Conservation (phyloP, 2,888 invertebrate species). For the Entomobrya proxima region DNA sequence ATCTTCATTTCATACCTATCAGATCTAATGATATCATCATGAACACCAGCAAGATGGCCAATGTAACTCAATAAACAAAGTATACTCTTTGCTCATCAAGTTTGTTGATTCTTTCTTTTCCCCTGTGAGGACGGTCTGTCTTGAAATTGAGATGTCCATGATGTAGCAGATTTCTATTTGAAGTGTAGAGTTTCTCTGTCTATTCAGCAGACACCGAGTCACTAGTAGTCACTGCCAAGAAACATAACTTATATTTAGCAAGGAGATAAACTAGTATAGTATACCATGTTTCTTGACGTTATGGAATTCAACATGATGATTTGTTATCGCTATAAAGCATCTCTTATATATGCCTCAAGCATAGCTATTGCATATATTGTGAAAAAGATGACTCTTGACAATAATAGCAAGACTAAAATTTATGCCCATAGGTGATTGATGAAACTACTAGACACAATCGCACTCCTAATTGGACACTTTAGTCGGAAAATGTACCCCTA, state of each 20-base stretch:
- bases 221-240: too few species aligned
- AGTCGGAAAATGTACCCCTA: not conserved
- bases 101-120: not conserved
- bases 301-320: too few species aligned
- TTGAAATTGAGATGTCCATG: not conserved
- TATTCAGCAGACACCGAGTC: too few species aligned
- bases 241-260: too few species aligned
- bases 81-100: not conserved
- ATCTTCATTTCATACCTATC: constrained; percentile 22
- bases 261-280: too few species aligned
- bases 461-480: not conserved
- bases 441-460: not conserved
- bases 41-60: not conserved
- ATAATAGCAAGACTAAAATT: too few species aligned
- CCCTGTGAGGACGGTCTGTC: not conserved
- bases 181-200: not conserved
- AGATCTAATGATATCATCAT: constrained; percentile 30
- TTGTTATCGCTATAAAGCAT: too few species aligned
- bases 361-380: too few species aligned
- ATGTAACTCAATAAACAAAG: constrained; percentile 1
- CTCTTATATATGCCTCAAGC: too few species aligned
- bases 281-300: too few species aligned
- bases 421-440: not conserved
- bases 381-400: too few species aligned
- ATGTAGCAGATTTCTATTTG: not conserved